Percentiles rank a stretch among this genome's conserved stretches.
These are phyloP conservation scores for Ceratosolen fusciceps DNA, from an alignment of 1,140 invertebrate species.

Conservation along the genomic window DNA sequence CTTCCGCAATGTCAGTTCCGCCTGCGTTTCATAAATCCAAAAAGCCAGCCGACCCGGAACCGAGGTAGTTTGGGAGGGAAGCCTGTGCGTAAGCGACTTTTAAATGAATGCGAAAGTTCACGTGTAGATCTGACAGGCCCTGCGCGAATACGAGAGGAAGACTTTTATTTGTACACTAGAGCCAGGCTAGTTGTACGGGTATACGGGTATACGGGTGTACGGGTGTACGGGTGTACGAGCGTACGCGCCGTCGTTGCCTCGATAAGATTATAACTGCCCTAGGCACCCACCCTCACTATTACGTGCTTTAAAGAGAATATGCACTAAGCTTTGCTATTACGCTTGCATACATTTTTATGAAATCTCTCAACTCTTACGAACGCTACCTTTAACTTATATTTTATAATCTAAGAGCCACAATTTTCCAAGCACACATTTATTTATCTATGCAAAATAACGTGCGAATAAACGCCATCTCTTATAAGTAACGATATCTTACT, in stretches of 20 bases:
- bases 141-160: neutral
- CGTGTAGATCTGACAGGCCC: neutral
- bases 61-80: slow-evolving; percentile 12
- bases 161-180: neutral
- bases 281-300: neutral
- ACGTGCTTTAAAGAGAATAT: neutral
- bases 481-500: too few relatives aligned
- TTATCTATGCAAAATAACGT: too few relatives aligned
- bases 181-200: too few relatives aligned
- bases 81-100: slow-evolving; percentile 33
- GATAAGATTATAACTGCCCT: neutral
- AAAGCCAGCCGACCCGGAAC: slow-evolving; percentile 8
- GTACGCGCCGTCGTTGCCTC: too few relatives aligned
- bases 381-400: too few relatives aligned
- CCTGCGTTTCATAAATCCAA: slow-evolving; percentile 45
- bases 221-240: too few relatives aligned
- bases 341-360: neutral
- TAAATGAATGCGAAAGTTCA: slow-evolving; percentile 36
- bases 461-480: too few relatives aligned
- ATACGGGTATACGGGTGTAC: too few relatives aligned
- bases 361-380: too few relatives aligned
- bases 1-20: slow-evolving; percentile 47
- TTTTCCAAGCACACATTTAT: too few relatives aligned
- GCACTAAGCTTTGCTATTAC: neutral
- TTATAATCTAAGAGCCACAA: too few relatives aligned